A percentile compares a stretch with the other conserved stretches of the same genome.
Conservation (phyloP, 2,888 invertebrate genomes). For the Arge pagana region DNA sequence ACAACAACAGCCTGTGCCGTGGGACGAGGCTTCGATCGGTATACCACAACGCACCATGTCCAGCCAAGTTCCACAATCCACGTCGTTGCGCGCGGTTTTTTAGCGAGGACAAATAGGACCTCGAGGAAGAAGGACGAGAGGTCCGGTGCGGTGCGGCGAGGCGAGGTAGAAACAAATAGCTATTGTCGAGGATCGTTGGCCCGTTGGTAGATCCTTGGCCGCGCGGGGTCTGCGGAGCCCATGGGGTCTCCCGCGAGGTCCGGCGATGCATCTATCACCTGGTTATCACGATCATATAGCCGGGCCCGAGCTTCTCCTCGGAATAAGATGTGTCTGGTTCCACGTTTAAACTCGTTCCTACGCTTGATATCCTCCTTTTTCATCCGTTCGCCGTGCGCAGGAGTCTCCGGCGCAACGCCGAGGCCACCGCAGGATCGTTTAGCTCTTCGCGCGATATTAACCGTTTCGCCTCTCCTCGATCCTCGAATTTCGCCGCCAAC, state of each 20-base stretch:
- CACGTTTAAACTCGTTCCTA: conserved; percentile 16
- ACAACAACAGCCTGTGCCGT: no score
- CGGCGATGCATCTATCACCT: conserved; percentile 57
- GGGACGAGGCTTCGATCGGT: no score
- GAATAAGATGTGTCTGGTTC: neutral
- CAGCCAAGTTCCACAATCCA: no score
- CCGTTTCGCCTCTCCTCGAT: no score
- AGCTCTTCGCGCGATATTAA: conserved; percentile 8
- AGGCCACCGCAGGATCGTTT: conserved; percentile 13
- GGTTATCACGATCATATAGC: conserved; percentile 59
- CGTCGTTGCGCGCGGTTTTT: no score
- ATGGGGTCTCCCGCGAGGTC: conserved; percentile 44
- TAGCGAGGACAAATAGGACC: neutral
- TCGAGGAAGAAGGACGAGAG: neutral
- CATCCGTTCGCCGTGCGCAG: conserved; percentile 20
- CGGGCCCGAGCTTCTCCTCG: conserved; percentile 35
- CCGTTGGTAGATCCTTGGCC: conserved; percentile 1
- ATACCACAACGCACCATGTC: no score
- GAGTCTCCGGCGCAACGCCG: conserved; percentile 18
- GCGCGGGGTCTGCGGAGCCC: conserved; percentile 32
- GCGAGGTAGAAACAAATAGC: conserved; percentile 56
- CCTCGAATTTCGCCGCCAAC: no score
- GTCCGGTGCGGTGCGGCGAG: neutral
- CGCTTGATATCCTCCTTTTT: conserved; percentile 16
- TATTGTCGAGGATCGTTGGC: conserved; percentile 48